Evolutionary conservation across 2,888 invertebrate species (phyloP).

Genomic region (Netelia melanura): DNA sequence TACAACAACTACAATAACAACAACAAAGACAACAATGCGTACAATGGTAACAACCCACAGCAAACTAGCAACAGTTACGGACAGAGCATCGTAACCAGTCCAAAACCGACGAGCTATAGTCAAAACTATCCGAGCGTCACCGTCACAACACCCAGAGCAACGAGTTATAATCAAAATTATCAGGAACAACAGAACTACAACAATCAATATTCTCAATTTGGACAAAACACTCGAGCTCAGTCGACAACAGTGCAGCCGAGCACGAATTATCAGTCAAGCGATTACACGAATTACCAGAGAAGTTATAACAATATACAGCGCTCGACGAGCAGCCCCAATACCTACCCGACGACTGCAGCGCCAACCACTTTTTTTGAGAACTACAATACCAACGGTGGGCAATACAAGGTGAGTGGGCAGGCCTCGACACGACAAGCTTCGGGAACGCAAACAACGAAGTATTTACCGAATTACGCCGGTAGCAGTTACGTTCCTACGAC

Average conservation of each 20-base stretch:
- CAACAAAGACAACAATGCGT: slow-evolving; percentile 61
- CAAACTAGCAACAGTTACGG: slow-evolving; percentile 66
- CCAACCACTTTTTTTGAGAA: slow-evolving; percentile 76
- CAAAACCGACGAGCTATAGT: slow-evolving; percentile 66
- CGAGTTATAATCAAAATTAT: slow-evolving; percentile 74
- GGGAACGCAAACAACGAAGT: slow-evolving; percentile 77
- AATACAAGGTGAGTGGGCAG: slow-evolving; percentile 57
- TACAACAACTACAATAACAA: slow-evolving; percentile 72
- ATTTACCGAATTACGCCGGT: slow-evolving; percentile 84
- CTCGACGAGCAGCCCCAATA: slow-evolving; percentile 69
- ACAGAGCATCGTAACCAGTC: slow-evolving; percentile 61
- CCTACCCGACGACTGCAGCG: slow-evolving; percentile 76
- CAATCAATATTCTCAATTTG: slow-evolving; percentile 71
- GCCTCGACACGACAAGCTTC: slow-evolving; percentile 82
- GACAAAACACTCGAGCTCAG: slow-evolving; percentile 72
- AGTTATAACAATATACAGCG: slow-evolving; percentile 82
- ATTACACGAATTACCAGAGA: slow-evolving; percentile 78
- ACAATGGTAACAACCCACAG: slow-evolving; percentile 71
- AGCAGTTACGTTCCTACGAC: slow-evolving; percentile 86
- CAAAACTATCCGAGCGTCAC: slow-evolving; percentile 66
- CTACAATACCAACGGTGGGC: slow-evolving; percentile 74
- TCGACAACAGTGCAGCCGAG: slow-evolving; percentile 79
- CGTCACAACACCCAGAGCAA: slow-evolving; percentile 74
- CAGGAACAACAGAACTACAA: slow-evolving; percentile 70
- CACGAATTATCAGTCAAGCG: slow-evolving; percentile 77